Base-by-base conservation (phyloP, 1,140 invertebrate genomes). In the Babylonia areolata region DNA sequence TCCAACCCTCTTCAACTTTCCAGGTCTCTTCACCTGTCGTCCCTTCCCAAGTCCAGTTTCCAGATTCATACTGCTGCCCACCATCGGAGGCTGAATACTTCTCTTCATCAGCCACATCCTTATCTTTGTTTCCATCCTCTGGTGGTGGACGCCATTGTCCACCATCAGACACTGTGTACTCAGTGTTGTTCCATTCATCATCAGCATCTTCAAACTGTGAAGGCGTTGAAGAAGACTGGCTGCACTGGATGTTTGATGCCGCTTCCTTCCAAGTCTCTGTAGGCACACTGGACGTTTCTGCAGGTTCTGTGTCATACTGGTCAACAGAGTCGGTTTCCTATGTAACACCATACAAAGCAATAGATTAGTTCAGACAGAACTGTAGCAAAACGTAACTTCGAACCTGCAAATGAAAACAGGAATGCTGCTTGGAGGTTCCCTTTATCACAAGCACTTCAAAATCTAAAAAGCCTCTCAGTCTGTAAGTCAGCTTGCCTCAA, bases 151-250 rank as follows among this genome's bases (percentile, higher is more conserved):
- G 71, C 71, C 71, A 73, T 2, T 40, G 35, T 23, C 39, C 73
- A 77, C 40, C 20, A 3, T 40, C 15, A 1, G 2, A 37, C 20
- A 77, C 17, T 40, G 9, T 35, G 31, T 17, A 1, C 6, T 77
- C 37, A 23, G 12, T 9, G 2, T 23, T 33, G 6, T 2, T 77
- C 73, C 17, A 37, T 28, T 77, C 73, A 11, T 77, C 73, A 40
- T 77, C 73, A 40, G 73, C 73, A 40, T 77, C 73, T 23, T 77
- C 73, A 40, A 77, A 77, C 73, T 77, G 73, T 40, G 73, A 77
- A 31, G 73, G 73, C 35, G 35, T 40, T 39, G 73, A 33, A 33
- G 31, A 73, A 28, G 73, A 12, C 23, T 64, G 15, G 58, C 28
- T 28, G 58, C 15, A 46, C 42, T 46, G 42, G 42, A 46, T 15